phyloP scores from a whole-genome alignment of 2,888 invertebrate species.

The Andrena dorsata region DNA sequence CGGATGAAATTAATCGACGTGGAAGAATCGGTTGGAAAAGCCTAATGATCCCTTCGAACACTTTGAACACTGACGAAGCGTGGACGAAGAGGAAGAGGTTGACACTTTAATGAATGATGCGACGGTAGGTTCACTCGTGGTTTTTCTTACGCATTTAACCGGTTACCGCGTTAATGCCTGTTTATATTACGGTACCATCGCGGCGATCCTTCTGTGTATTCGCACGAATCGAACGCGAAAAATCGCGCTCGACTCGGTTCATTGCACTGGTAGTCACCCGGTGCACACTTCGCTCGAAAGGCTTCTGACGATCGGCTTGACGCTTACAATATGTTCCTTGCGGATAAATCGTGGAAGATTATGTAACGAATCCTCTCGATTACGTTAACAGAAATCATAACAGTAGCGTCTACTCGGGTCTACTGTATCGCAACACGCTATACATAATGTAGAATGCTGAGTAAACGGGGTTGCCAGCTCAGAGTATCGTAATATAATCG shows the following conservation, averaged over 20 bases:
- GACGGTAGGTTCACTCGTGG: conserved; percentile 25
- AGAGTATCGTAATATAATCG: not conserved
- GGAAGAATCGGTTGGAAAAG: not conserved
- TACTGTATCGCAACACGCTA: not conserved
- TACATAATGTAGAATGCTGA: not conserved
- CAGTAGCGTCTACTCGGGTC: not conserved
- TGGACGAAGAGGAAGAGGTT: conserved; percentile 31
- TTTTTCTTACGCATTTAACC: conserved; percentile 53
- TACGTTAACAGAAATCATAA: not conserved
- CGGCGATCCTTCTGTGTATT: conserved; percentile 28
- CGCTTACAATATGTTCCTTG: not conserved
- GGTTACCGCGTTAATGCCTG: conserved; percentile 55
- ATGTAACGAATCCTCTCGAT: not conserved
- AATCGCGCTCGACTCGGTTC: conserved; percentile 11
- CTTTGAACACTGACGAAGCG: conserved; percentile 7
- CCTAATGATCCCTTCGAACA: not conserved
- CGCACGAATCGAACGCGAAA: conserved; percentile 43
- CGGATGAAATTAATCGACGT: not conserved
- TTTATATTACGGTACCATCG: conserved; percentile 53
- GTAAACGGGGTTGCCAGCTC: too few species aligned
- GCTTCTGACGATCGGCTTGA: conserved; percentile 35
- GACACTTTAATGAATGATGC: conserved; percentile 58
- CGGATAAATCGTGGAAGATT: conserved; percentile 16
- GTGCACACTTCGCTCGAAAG: not conserved
- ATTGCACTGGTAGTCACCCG: conserved; percentile 20